Evolutionary conservation across 2,888 invertebrate species (phyloP).

Genomic region (Nomada fabriciana): DNA sequence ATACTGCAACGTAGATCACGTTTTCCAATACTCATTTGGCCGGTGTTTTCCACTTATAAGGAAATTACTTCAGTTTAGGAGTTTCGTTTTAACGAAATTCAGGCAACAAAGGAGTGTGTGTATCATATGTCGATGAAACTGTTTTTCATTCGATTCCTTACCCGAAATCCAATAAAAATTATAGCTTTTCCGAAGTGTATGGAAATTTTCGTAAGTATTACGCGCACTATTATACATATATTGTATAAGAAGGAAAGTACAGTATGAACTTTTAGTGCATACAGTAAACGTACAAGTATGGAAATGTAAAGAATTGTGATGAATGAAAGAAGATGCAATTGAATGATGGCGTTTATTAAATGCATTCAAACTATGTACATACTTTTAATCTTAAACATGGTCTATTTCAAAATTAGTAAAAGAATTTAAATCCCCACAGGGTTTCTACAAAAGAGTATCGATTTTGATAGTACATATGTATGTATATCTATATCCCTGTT

Average conservation of each 20-base stretch:
- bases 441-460: conserved; percentile 12
- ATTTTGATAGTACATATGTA: neutral
- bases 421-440: neutral
- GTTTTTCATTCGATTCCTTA: neutral
- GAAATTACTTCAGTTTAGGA: conserved; percentile 11
- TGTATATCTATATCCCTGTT: neutral
- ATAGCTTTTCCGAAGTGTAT: too few species aligned
- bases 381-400: neutral
- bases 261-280: neutral
- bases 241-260: neutral
- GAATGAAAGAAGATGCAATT: neutral
- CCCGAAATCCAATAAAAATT: neutral
- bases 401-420: conserved; percentile 15
- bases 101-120: too few species aligned
- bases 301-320: neutral
- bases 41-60: conserved; percentile 21
- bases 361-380: neutral
- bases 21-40: conserved; percentile 45
- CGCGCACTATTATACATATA: too few species aligned
- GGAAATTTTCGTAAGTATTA: too few species aligned
- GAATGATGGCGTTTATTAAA: neutral
- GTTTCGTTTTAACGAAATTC: conserved; percentile 5
- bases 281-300: neutral
- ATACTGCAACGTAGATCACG: conserved; percentile 29
- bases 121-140: neutral